Base-by-base conservation (phyloP, 2,113 vertebrate species). In the Protomyctophum bolini region DNA sequence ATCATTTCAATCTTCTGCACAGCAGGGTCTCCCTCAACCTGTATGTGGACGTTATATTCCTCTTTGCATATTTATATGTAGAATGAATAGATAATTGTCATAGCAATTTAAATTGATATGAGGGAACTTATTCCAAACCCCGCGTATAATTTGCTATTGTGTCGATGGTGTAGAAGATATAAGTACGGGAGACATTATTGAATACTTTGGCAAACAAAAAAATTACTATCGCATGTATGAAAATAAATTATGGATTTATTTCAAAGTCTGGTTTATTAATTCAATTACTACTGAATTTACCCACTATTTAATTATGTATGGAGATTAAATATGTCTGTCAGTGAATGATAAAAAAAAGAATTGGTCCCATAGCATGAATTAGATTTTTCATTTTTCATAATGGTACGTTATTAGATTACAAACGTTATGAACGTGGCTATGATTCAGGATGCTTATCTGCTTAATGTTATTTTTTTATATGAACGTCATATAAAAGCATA, bases 1-100 rank as follows among this genome's bases (percentile, higher is more conserved):
- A 91, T 92, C 89, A 90, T 89, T 86, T 90, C 87, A 88, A 88
- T 91, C 88, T 91, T 84, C 80, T 76, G 69, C 79, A 78, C 64
- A 64, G 83, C 52, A 67, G 73, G 77, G 66, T 70, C 77, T 58
- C 61, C 45, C 51, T 64, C 70, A 56, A 86, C 73, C 72, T 10
- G 70, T 62, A 63, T 57, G 45, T 75, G 72, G 68, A 74, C 33
- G 14, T 21, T 46, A 28, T 83, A 76, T 78, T 55, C 76, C 5
- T 68, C 15, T 60, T 72, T 78, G 69, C 8, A 61, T 66, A 70
- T 66, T 14, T 12, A 51, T 75, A 10, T 45, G 49, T 59, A 70
- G 41, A 75, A 12, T 49, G 61, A 63, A 58, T 50, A 6, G 11
- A 62, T 63, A 6, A 45, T 55, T 69, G 46, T 0, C 28, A 66